A percentile compares a stretch with the other conserved stretches of the same genome.
Conservation (phyloP, 2,888 invertebrate genomes). For the Coenonympha arcania region DNA sequence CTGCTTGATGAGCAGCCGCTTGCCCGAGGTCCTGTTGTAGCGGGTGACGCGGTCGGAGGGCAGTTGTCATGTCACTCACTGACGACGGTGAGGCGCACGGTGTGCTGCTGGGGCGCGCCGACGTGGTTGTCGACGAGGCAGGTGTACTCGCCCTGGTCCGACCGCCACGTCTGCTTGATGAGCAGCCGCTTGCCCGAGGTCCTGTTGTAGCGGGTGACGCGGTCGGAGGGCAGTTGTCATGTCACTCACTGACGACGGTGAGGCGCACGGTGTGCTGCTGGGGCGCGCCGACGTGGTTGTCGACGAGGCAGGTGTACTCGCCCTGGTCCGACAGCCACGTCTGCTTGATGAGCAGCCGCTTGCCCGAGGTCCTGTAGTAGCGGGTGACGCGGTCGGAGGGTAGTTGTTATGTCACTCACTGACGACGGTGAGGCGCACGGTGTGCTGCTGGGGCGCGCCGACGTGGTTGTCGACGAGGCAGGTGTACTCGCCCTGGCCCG, state of each 20-base stretch:
- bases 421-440: slow-evolving; percentile 46
- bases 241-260: slow-evolving; percentile 46
- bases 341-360: slow-evolving; percentile 51
- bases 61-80: too few relatives aligned
- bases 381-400: neutral
- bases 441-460: slow-evolving; percentile 45
- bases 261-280: slow-evolving; percentile 46
- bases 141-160: slow-evolving; percentile 51
- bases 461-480: slow-evolving; percentile 50
- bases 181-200: slow-evolving; percentile 54
- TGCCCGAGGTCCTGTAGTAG: too few relatives aligned
- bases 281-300: slow-evolving; percentile 46
- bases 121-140: slow-evolving; percentile 50
- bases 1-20: too few relatives aligned
- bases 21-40: too few relatives aligned
- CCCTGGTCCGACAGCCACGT: slow-evolving; percentile 47
- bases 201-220: slow-evolving; percentile 56
- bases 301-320: slow-evolving; percentile 47
- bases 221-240: slow-evolving; percentile 40
- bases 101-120: slow-evolving; percentile 45
- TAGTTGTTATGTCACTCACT: too few relatives aligned
- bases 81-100: slow-evolving; percentile 47
- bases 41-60: too few relatives aligned
- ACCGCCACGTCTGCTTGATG: slow-evolving; percentile 45
- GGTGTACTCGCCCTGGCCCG: slow-evolving; percentile 50